Evolutionary conservation across 2,888 invertebrate species (phyloP).

Genomic region (Eurytoma adleriae): DNA sequence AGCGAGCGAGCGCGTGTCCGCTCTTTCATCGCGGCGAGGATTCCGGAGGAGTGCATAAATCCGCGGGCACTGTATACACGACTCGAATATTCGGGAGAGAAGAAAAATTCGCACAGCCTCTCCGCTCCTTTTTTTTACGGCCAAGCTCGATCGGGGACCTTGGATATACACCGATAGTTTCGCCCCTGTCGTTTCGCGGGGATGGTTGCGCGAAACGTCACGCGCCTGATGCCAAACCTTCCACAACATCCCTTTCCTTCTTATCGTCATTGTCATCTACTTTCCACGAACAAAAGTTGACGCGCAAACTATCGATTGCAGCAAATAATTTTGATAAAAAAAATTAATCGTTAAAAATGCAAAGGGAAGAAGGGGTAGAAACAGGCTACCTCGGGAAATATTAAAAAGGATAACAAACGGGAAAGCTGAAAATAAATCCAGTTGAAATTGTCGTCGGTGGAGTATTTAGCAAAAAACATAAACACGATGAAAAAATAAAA

Average conservation of each 20-base stretch:
- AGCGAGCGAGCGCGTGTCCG: neutral
- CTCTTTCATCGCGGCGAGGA: slow-evolving; percentile 32
- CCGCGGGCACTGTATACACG: neutral
- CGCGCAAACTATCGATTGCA: too few relatives aligned
- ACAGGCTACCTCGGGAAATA: too few relatives aligned
- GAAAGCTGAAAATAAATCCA: slow-evolving; percentile 23
- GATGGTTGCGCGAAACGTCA: slow-evolving; percentile 5
- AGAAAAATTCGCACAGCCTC: slow-evolving; percentile 29
- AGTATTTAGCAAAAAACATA: slow-evolving; percentile 15
- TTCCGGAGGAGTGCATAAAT: slow-evolving; percentile 19
- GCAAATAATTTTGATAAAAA: too few relatives aligned
- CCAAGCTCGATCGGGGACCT: neutral
- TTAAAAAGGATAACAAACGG: neutral
- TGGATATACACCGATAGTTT: neutral
- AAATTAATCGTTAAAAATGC: too few relatives aligned
- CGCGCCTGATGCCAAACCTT: slow-evolving; percentile 34
- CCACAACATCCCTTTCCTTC: too few relatives aligned
- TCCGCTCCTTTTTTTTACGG: neutral
- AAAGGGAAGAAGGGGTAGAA: too few relatives aligned
- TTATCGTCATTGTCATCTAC: too few relatives aligned
- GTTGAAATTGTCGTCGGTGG: slow-evolving; percentile 30
- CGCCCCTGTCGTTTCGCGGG: slow-evolving; percentile 11
- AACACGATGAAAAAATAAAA: slow-evolving; percentile 7
- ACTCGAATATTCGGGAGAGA: too few relatives aligned
- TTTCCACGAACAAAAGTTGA: too few relatives aligned